Base-by-base conservation (phyloP, 2,797 vertebrate genomes). In the Hyperoplus immaculatus region DNA sequence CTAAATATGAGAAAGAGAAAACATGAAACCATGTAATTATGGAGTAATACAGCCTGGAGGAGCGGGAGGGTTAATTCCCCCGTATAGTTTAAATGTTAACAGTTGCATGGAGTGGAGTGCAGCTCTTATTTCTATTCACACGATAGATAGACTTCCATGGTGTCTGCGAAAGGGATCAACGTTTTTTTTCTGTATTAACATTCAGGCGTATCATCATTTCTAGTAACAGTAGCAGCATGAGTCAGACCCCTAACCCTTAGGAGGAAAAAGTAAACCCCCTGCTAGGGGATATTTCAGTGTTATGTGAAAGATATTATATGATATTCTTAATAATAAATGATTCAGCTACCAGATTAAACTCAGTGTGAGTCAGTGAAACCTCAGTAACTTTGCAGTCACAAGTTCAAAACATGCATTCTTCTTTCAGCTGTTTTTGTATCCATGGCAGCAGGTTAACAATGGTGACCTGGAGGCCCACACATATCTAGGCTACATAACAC, bases 11-110 rank as follows among this genome's bases (percentile, higher is more conserved):
- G 83, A 72, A n/a, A 86, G 78, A 80, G 78, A 88, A 85, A 90
- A 90, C 51, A 56, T 80, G 87, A 91, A 88, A 87, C 87, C 90
- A 68, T 88, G 87, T 91, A 89, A 94, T 93, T 92, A 90, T 59
- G 75, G 66, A 67, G 77, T 90, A 81, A 86, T 75, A 59, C 77
- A 73, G 80, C 87, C 82, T n/a, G 29, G 63, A 69, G 73, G 87
- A 78, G 43, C 74, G 68, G 66, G 47, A 77, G 77, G 82, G 87
- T 88, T 92, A 83, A 89, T 91, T 85, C 82, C 50, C 15, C 69
- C 54, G 42, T 29, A 29, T 29, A 68, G 54, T 83, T 62, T 56
- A 77, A 88, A 86, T 50, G 68, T 73, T 88, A 77, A 78, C 83
- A 82, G 77, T 83, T 18, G 4, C 79, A 64, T 36, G 29, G 29